A percentile compares a stretch with the other conserved stretches of the same genome.
These are phyloP conservation scores for Pseudomugil tenellus DNA, from an alignment of 2,797 vertebrate genomes.

Conservation along the genomic window DNA sequence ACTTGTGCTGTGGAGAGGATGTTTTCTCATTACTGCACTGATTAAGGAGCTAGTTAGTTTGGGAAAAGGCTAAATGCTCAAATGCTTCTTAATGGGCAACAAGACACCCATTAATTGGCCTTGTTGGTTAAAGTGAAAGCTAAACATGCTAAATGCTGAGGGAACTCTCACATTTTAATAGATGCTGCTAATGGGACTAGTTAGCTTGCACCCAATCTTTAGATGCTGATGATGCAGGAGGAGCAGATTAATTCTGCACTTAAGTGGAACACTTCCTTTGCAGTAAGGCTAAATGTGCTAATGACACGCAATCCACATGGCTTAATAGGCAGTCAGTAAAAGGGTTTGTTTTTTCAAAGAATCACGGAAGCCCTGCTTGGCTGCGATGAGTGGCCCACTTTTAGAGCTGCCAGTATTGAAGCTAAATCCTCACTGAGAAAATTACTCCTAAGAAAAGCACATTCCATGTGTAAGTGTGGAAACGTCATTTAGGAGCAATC, in stretches of 20 bases:
- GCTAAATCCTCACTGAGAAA: conserved; percentile 23
- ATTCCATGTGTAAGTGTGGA: neutral
- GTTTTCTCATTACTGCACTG: conserved; percentile 98
- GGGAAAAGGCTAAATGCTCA: conserved; percentile 86
- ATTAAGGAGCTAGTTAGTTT: conserved; percentile 89
- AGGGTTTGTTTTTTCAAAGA: conserved; percentile 43
- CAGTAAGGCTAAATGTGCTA: conserved; percentile 59
- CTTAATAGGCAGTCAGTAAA: conserved; percentile 58
- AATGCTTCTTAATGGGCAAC: conserved; percentile 81
- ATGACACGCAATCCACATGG: conserved; percentile 45
- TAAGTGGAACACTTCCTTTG: conserved; percentile 48
- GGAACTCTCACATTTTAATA: conserved; percentile 56
- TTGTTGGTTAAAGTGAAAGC: conserved; percentile 74
- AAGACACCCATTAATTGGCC: conserved; percentile 75
- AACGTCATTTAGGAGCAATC: neutral
- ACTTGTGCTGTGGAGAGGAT: conserved; percentile 97
- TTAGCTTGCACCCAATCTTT: conserved; percentile 44
- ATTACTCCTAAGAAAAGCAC: neutral
- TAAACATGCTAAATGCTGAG: conserved; percentile 66
- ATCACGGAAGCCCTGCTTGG: conserved; percentile 29
- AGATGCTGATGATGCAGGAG: conserved; percentile 49
- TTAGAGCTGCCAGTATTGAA: conserved; percentile 11
- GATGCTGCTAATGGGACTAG: conserved; percentile 65
- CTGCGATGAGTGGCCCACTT: conserved; percentile 45
- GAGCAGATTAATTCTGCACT: conserved; percentile 65